Evolutionary conservation across 1,140 invertebrate species (phyloP).

Genomic region (Phymastichus coffea): DNA sequence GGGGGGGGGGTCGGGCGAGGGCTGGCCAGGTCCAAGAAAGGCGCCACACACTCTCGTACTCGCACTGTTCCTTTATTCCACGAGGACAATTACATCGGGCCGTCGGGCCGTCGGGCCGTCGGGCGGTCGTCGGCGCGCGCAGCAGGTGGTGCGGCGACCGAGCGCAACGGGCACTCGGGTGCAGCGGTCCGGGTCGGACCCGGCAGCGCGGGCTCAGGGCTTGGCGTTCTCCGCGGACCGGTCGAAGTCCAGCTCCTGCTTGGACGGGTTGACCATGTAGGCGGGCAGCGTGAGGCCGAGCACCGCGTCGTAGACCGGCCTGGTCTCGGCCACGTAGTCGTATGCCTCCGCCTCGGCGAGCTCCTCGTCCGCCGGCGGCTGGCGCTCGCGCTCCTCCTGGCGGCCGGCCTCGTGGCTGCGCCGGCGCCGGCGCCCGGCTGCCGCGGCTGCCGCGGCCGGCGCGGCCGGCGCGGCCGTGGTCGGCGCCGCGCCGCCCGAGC

Average conservation of each 20-base stretch:
- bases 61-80: too few relatives aligned
- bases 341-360: constrained; percentile 43
- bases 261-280: constrained; percentile 67
- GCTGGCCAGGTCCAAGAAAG: too few relatives aligned
- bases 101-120: too few relatives aligned
- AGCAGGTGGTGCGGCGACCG: too few relatives aligned
- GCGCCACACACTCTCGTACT: too few relatives aligned
- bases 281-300: constrained; percentile 65
- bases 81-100: too few relatives aligned
- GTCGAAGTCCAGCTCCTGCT: constrained; percentile 68
- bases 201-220: background rate
- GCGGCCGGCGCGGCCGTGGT: too few relatives aligned
- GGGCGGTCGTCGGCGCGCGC: too few relatives aligned
- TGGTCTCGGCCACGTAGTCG: constrained; percentile 62
- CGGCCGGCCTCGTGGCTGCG: background rate
- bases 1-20: too few relatives aligned
- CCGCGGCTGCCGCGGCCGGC: background rate
- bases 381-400: background rate
- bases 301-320: constrained; percentile 62
- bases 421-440: background rate
- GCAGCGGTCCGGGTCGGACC: too few relatives aligned
- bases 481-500: constrained; percentile 7
- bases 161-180: too few relatives aligned
- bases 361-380: constrained; percentile 1
- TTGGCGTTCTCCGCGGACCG: constrained; percentile 42